A percentile compares a stretch with the other conserved stretches of the same genome.
Conservation (phyloP, 2,113 vertebrate genomes). For the Datnioides undecimradiatus region DNA sequence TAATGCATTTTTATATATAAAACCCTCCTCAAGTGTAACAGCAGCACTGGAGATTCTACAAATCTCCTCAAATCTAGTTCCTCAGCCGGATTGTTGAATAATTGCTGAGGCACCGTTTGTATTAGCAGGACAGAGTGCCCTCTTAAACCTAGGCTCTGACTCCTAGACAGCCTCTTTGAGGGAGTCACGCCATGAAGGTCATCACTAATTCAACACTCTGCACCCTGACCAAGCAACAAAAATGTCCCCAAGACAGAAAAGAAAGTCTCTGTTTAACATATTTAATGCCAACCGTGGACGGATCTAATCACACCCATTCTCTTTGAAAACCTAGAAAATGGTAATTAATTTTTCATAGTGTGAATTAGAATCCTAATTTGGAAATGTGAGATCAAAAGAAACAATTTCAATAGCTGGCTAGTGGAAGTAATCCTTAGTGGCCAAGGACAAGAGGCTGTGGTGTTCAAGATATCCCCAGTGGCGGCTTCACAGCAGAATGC, state of each 20-base stretch:
- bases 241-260: slow-evolving; percentile 56
- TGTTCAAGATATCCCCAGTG: slow-evolving; percentile 56
- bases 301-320: slow-evolving; percentile 70
- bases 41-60: slow-evolving; percentile 23
- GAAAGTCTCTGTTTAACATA: slow-evolving; percentile 71
- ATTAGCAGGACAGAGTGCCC: slow-evolving; percentile 11
- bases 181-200: slow-evolving; percentile 66
- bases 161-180: slow-evolving; percentile 54
- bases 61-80: slow-evolving; percentile 38
- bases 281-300: slow-evolving; percentile 56
- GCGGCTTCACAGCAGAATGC: slow-evolving; percentile 45
- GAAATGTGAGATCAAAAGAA: slow-evolving; percentile 80
- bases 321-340: slow-evolving; percentile 77
- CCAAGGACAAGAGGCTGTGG: slow-evolving; percentile 69
- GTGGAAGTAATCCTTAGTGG: slow-evolving; percentile 84
- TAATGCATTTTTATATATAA: slow-evolving; percentile 52
- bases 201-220: slow-evolving; percentile 68
- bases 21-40: slow-evolving; percentile 29
- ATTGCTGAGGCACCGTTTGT: slow-evolving; percentile 54
- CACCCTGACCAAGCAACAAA: slow-evolving; percentile 66
- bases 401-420: slow-evolving; percentile 72
- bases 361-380: slow-evolving; percentile 83
- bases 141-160: slow-evolving; percentile 55
- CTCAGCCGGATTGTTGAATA: slow-evolving; percentile 49
- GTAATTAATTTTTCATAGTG: slow-evolving; percentile 81